A percentile compares a stretch with the other conserved stretches of the same genome.
phyloP scores from a whole-genome alignment of 2,797 vertebrate species.

The Pangasius krempfi region DNA sequence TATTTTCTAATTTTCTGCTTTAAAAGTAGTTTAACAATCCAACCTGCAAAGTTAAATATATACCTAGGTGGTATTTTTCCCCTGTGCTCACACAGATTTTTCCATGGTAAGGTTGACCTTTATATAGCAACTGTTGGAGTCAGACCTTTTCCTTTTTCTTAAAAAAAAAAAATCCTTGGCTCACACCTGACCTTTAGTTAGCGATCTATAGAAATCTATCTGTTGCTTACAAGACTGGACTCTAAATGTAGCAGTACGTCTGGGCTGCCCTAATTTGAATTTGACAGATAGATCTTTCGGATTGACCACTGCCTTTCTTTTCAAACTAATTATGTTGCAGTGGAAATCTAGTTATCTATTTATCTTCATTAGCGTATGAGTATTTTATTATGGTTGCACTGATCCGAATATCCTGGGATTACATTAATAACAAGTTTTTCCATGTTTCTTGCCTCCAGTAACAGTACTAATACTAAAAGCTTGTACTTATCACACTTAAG shows the following conservation, averaged over 20 bases:
- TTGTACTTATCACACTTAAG: background rate
- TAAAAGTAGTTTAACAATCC: background rate
- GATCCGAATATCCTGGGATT: no score
- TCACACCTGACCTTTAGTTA: conserved; percentile 16
- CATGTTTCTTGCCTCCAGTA: background rate
- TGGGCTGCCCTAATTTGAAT: conserved; percentile 44
- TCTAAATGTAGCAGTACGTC: conserved; percentile 31
- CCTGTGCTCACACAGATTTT: no score
- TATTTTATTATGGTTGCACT: background rate
- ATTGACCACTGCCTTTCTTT: background rate
- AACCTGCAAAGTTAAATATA: conserved; percentile 6
- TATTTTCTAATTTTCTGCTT: background rate
- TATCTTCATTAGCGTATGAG: background rate
- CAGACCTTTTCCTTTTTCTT: background rate
- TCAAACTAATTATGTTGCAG: background rate
- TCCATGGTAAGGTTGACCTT: background rate
- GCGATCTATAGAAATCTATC: background rate
- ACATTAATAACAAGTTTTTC: background rate
- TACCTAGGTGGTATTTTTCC: background rate
- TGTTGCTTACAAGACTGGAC: background rate
- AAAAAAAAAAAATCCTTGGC: background rate
- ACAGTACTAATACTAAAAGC: background rate
- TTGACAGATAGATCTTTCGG: conserved; percentile 1
- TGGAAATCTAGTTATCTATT: background rate
- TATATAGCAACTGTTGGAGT: background rate